Conservation (phyloP, 2,113 vertebrate genomes). For the Montifringilla adamsi region DNA sequence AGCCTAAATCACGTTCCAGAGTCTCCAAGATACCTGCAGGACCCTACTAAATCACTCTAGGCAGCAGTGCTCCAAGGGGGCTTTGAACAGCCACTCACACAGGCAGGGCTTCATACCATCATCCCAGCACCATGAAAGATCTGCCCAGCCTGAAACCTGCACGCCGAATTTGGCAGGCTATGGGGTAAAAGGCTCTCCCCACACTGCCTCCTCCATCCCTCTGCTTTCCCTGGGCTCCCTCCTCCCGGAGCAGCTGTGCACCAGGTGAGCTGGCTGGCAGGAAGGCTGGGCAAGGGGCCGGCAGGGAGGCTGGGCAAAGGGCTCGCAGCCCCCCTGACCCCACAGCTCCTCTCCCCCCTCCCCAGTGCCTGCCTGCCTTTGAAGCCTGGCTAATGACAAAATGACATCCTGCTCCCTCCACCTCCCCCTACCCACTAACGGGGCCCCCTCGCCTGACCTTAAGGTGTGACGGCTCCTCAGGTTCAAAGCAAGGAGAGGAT, state of each 20-base stretch:
- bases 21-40: background rate
- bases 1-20: background rate
- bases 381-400: slow-evolving; percentile 55
- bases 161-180: accelerated
- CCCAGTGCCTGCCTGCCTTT: background rate
- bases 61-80: background rate
- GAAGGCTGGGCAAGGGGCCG: background rate
- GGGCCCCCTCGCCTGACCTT: slow-evolving; percentile 38
- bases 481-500: slow-evolving; percentile 49
- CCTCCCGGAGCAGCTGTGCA: background rate
- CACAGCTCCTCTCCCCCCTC: background rate
- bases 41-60: background rate
- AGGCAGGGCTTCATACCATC: background rate
- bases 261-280: background rate
- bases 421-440: background rate
- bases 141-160: background rate
- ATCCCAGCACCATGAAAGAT: background rate
- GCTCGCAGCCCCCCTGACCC: background rate
- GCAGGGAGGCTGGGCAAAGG: background rate
- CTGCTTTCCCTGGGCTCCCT: background rate
- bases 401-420: slow-evolving; percentile 52
- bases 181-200: background rate
- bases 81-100: background rate
- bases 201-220: background rate
- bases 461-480: slow-evolving; percentile 36